Base-by-base conservation (phyloP, 2,113 vertebrate species). In the Polyodon spathula region DNA sequence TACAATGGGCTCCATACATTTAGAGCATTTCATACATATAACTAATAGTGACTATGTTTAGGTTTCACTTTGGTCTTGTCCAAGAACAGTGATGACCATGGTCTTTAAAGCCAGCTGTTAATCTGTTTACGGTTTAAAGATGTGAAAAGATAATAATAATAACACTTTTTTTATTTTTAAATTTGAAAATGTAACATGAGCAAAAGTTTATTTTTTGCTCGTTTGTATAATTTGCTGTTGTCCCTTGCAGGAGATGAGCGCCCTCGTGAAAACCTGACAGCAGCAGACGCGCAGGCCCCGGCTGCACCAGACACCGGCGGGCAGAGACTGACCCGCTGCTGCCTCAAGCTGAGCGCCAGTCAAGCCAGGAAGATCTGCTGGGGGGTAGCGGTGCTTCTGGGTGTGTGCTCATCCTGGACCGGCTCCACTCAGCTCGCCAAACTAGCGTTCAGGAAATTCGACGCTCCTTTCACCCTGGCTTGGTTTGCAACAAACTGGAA, bases 401-500 rank as follows among this genome's bases (percentile, higher is more conserved):
- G 91, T n/a, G 91, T 97, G 73, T 97, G 93, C 66, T 88, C 91
- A 4, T 94, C 92, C 27, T 97, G 93, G 94, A 90, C 94, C 0
- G 92, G 93, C 50, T 88, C 90, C 77, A 97, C 92, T 12, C 94
- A 97, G 79, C 84, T 97, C 44, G 93, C 94, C 86, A 94, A 90
- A 77, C 73, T 92, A 72, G 94, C 92, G 76, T 95, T 97, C 78
- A 86, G 81, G 75, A 83, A 82, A 66, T 92, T 94, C 0, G 85
- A 97, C 4, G 93, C 93, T 3, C 94, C 94, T 42, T 97, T 97
- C 83, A 93, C 93, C 73, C 86, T 97, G 72, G 94, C 94, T 0
- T 97, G 94, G 94, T 97, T 97, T 63, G 92, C 93, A 83, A 94
- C 94, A 82, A 86, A 84, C 76, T 97, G 94, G 94, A 97, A 97